Percentiles rank a stretch among this genome's conserved stretches.
These are phyloP conservation scores for Nibea albiflora DNA, from an alignment of 2,113 vertebrate species.

Conservation along the genomic window DNA sequence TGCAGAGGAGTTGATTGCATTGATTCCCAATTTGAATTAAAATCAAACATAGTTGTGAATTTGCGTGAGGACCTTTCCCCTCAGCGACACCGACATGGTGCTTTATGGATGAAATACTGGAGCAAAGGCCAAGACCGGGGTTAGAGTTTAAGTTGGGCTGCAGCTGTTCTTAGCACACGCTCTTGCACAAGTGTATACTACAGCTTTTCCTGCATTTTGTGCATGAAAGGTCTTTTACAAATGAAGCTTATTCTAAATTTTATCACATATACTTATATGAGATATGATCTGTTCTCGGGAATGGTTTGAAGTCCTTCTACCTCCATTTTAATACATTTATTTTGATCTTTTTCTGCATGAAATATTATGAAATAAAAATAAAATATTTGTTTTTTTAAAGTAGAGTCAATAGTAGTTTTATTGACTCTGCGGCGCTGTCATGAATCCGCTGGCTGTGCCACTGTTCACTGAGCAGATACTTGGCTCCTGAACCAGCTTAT, in stretches of 20 bases:
- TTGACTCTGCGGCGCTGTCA: too few species aligned
- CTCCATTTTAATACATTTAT: too few species aligned
- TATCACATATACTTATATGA: not conserved
- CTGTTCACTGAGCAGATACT: not conserved
- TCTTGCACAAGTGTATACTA: too few species aligned
- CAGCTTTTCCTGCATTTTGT: not conserved
- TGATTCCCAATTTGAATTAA: not conserved
- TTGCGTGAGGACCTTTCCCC: not conserved
- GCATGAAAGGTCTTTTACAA: not conserved
- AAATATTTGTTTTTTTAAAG: too few species aligned
- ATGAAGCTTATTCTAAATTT: not conserved
- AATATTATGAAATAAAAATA: too few species aligned
- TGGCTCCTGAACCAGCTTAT: too few species aligned
- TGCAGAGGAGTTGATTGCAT: too few species aligned
- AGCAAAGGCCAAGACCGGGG: not conserved
- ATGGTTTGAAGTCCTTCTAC: not conserved
- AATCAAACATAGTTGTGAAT: not conserved
- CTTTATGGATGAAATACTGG: not conserved
- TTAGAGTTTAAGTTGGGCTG: conserved; percentile 7
- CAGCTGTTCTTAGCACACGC: not conserved
- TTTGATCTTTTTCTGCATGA: too few species aligned
- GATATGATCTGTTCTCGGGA: not conserved
- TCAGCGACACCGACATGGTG: not conserved
- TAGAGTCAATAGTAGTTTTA: too few species aligned
- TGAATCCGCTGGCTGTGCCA: not conserved